Evolutionary conservation across 2,113 vertebrate genomes (phyloP).

Genomic region (Callithrix jacchus): DNA sequence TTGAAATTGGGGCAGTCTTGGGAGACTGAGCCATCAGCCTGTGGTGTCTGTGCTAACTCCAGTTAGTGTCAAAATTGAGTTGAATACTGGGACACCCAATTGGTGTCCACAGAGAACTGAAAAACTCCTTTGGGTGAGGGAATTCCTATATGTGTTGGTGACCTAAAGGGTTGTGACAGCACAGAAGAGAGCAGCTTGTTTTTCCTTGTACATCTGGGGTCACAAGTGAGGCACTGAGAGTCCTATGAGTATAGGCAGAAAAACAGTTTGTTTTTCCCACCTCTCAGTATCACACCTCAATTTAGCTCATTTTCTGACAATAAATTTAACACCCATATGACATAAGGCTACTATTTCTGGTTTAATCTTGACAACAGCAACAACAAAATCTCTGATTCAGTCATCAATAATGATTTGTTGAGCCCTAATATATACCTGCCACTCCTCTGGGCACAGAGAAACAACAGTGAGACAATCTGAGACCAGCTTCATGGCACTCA

Average conservation of each 20-base stretch:
- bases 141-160: background rate
- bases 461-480: background rate
- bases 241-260: background rate
- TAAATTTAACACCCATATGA: background rate
- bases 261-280: background rate
- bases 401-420: background rate
- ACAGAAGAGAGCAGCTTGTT: background rate
- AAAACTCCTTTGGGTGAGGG: background rate
- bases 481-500: background rate
- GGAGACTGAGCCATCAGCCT: no score
- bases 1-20: no score
- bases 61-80: background rate
- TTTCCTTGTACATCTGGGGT: background rate
- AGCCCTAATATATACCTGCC: no score
- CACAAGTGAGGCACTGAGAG: background rate
- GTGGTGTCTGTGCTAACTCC: no score
- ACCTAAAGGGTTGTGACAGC: background rate
- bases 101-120: background rate
- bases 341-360: background rate
- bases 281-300: background rate
- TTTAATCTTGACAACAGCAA: background rate
- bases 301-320: background rate
- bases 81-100: no score
- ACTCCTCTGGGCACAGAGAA: background rate
- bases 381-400: background rate